Evolutionary conservation across 2,113 vertebrate species (phyloP).

Genomic region (Brachyhypopomus occidentalis): DNA sequence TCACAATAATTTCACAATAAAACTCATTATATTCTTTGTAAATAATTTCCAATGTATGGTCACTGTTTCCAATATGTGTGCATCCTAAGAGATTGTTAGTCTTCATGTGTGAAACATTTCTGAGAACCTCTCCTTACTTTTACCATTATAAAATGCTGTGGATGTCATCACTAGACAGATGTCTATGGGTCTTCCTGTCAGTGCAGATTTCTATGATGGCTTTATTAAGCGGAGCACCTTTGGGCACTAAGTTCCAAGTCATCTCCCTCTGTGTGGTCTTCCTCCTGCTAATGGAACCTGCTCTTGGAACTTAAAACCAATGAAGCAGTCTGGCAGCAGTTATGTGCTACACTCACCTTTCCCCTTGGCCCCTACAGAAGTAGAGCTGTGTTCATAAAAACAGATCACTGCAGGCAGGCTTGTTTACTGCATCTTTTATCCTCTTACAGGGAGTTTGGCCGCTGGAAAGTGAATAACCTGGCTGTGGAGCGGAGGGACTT

Average conservation of each 20-base stretch:
- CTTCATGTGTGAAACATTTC: conserved; percentile 37
- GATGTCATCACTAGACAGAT: conserved; percentile 28
- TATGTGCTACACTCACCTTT: conserved; percentile 10
- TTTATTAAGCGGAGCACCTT: conserved; percentile 62
- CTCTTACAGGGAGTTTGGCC: conserved; percentile 90
- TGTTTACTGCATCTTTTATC: conserved; percentile 42
- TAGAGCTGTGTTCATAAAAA: conserved; percentile 39
- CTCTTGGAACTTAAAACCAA: conserved; percentile 49
- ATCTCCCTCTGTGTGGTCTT: conserved; percentile 25
- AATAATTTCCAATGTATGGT: conserved; percentile 1
- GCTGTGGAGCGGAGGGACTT: conserved; percentile 93
- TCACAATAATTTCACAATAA: conserved; percentile 31
- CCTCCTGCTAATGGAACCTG: conserved; percentile 39
- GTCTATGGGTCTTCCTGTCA: conserved; percentile 47
- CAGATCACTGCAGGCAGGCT: conserved; percentile 32
- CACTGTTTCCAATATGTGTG: conserved; percentile 19
- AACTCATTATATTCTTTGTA: conserved; percentile 1
- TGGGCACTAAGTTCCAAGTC: conserved; percentile 48
- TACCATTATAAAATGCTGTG: conserved; percentile 27
- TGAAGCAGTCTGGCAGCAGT: conserved; percentile 26
- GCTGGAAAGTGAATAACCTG: conserved; percentile 98
- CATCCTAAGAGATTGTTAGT: background rate
- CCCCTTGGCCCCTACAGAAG: conserved; percentile 14
- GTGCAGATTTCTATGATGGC: conserved; percentile 52
- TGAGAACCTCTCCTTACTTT: conserved; percentile 14